Evolutionary conservation across 2,888 invertebrate genomes (phyloP).

Genomic region (Eutolmus rufibarbis): DNA sequence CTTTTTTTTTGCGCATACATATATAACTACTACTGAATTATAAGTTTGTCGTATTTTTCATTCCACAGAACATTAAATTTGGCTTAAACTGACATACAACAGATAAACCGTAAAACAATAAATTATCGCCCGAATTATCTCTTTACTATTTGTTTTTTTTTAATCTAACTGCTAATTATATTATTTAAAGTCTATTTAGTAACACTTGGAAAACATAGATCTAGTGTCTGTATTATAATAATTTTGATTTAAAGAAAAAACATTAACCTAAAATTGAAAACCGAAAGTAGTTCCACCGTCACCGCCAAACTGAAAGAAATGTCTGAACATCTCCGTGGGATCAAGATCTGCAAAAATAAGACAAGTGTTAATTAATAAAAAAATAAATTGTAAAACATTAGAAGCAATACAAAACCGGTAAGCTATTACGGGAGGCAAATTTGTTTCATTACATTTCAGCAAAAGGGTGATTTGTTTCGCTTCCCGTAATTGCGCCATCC

Average conservation of each 20-base stretch:
- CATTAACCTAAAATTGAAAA: constrained; percentile 55
- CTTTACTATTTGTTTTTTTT: not conserved
- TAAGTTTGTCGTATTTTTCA: not conserved
- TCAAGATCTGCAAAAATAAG: constrained; percentile 72
- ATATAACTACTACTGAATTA: not conserved
- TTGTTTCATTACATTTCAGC: no score
- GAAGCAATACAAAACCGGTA: not conserved
- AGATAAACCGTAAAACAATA: not conserved
- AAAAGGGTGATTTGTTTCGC: no score
- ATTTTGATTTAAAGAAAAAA: not conserved
- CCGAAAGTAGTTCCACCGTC: constrained; percentile 63
- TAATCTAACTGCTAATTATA: not conserved
- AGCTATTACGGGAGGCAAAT: no score
- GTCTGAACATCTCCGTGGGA: constrained; percentile 84
- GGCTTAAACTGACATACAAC: not conserved
- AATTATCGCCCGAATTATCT: not conserved
- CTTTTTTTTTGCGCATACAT: not conserved
- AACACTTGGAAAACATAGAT: not conserved
- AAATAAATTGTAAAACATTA: not conserved
- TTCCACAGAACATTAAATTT: not conserved
- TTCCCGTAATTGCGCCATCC: no score
- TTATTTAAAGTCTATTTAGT: not conserved
- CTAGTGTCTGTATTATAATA: not conserved
- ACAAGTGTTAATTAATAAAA: not conserved
- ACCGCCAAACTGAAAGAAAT: constrained; percentile 75